Evolutionary conservation across 2,113 vertebrate genomes (phyloP).

Genomic region (Felis catus): F.catus_Fca126_mat1.0 CM031413.1:79954501-79955000

Average conservation of each 20-base stretch:
- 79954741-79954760: neutral
- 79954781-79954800: neutral
- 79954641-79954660: neutral
- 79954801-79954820: neutral
- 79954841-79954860: neutral
- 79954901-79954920: neutral
- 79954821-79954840: neutral
- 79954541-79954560: neutral
- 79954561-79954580: neutral
- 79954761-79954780: neutral
- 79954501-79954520: too few relatives aligned
- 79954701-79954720: neutral
- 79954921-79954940: neutral
- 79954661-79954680: neutral
- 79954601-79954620: neutral
- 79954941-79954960: neutral
- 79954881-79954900: neutral
- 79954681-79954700: neutral
- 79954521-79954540: too few relatives aligned
- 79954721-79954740: neutral
- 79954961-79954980: neutral
- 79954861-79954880: neutral
- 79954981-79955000: neutral
- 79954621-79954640: neutral
- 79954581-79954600: neutral